Percentiles rank a stretch among this genome's conserved stretches.
Evolutionary conservation across 2,888 invertebrate species (phyloP).

Genomic region (Osmoderma eremita): DNA sequence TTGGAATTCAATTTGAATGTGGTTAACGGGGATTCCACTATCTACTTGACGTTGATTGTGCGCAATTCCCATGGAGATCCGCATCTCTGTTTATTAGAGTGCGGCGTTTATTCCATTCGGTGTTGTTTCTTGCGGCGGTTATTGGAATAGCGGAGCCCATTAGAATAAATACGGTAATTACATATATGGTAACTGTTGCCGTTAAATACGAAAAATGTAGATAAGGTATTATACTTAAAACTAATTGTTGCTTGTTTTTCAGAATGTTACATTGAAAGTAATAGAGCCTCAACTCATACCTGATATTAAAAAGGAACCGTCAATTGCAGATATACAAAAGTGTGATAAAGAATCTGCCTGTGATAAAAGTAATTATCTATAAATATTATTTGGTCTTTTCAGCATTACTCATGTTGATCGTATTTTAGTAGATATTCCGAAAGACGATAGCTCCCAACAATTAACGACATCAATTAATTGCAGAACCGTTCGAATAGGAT

Average conservation of each 20-base stretch:
- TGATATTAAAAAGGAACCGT: conserved; percentile 58
- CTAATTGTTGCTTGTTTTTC: background rate
- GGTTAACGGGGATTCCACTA: too few species aligned
- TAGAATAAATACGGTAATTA: too few species aligned
- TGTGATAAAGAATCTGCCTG: conserved; percentile 31
- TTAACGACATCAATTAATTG: conserved; percentile 63
- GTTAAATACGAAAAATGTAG: too few species aligned
- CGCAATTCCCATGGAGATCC: too few species aligned
- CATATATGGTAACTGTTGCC: too few species aligned
- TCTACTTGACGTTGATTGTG: too few species aligned
- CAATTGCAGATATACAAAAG: conserved; percentile 54
- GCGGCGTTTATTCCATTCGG: too few species aligned
- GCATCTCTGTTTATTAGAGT: too few species aligned
- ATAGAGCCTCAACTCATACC: conserved; percentile 48
- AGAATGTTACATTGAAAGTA: conserved; percentile 36
- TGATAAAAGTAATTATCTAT: conserved; percentile 28
- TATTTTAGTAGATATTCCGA: conserved; percentile 44
- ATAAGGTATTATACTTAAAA: too few species aligned
- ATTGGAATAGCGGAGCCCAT: too few species aligned
- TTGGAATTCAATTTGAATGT: too few species aligned
- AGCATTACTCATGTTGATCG: conserved; percentile 14
- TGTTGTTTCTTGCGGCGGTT: too few species aligned
- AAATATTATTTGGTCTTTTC: conserved; percentile 33
- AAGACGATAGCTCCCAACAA: conserved; percentile 43
- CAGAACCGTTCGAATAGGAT: conserved; percentile 85